phyloP scores from a whole-genome alignment of 2,888 invertebrate species.

The Alloplasta piceator region DNA sequence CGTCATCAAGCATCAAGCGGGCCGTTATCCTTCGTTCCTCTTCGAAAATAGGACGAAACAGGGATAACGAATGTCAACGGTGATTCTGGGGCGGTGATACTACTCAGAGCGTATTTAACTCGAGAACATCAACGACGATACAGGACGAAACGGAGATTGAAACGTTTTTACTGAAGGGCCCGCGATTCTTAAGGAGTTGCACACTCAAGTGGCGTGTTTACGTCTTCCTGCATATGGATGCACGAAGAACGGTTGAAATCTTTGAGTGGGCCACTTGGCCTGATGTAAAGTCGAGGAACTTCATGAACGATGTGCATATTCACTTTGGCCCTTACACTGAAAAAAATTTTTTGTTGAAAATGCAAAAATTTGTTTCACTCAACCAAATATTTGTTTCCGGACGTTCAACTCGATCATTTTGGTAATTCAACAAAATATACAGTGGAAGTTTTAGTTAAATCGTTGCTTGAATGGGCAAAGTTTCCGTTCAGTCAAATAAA shows the following conservation, averaged over 20 bases:
- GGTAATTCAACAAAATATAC: too few relatives aligned
- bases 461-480: too few relatives aligned
- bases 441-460: too few relatives aligned
- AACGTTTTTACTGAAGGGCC: conserved; percentile 45
- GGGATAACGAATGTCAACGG: too few relatives aligned
- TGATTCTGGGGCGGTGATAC: neutral
- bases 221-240: neutral
- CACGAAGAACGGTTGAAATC: conserved; percentile 37
- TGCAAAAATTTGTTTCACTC: too few relatives aligned
- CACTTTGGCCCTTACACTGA: conserved; percentile 24
- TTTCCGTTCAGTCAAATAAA: too few relatives aligned
- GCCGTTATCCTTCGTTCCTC: too few relatives aligned
- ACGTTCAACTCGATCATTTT: too few relatives aligned
- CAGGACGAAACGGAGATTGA: conserved; percentile 22
- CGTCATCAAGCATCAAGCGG: too few relatives aligned
- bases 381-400: too few relatives aligned
- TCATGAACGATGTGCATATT: conserved; percentile 18
- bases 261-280: conserved; percentile 41
- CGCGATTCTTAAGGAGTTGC: conserved; percentile 33
- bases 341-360: too few relatives aligned
- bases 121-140: conserved; percentile 18
- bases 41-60: too few relatives aligned
- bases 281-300: conserved; percentile 14
- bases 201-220: conserved; percentile 17
- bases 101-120: conserved; percentile 8